Conservation (phyloP, 2,888 invertebrate species). For the Apamea sordens region DNA sequence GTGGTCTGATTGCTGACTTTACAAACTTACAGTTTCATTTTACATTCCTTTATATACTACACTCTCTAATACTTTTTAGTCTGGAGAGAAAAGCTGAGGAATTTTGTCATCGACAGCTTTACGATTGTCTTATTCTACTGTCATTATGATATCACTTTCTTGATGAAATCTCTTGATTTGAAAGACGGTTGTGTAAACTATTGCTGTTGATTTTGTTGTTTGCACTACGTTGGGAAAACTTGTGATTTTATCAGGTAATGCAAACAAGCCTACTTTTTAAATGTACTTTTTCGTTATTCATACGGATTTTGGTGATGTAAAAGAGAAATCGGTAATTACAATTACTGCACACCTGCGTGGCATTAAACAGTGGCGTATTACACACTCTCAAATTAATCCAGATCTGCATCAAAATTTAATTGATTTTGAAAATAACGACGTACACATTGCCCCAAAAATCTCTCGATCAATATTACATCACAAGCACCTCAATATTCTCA, state of each 20-base stretch:
- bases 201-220: slow-evolving; percentile 64
- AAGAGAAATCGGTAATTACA: slow-evolving; percentile 47
- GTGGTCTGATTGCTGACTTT: slow-evolving; percentile 67
- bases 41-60: slow-evolving; percentile 56
- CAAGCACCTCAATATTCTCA: slow-evolving; percentile 19
- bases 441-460: slow-evolving; percentile 11
- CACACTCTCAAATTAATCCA: slow-evolving; percentile 15
- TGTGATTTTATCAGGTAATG: slow-evolving; percentile 44
- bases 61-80: slow-evolving; percentile 60
- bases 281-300: slow-evolving; percentile 27
- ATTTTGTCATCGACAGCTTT: slow-evolving; percentile 60
- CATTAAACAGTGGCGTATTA: slow-evolving; percentile 17
- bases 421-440: slow-evolving; percentile 7
- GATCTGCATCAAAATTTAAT: slow-evolving; percentile 19
- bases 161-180: slow-evolving; percentile 61
- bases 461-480: slow-evolving; percentile 19
- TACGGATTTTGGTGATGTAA: slow-evolving; percentile 40
- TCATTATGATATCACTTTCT: slow-evolving; percentile 59
- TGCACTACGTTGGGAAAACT: slow-evolving; percentile 51
- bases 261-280: slow-evolving; percentile 52
- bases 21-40: slow-evolving; percentile 69
- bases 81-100: slow-evolving; percentile 66
- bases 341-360: slow-evolving; percentile 15
- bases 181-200: slow-evolving; percentile 53
- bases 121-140: slow-evolving; percentile 53